Base-by-base conservation (phyloP, 23 tunicate genomes). In the Trididemnum miniatum region DNA sequence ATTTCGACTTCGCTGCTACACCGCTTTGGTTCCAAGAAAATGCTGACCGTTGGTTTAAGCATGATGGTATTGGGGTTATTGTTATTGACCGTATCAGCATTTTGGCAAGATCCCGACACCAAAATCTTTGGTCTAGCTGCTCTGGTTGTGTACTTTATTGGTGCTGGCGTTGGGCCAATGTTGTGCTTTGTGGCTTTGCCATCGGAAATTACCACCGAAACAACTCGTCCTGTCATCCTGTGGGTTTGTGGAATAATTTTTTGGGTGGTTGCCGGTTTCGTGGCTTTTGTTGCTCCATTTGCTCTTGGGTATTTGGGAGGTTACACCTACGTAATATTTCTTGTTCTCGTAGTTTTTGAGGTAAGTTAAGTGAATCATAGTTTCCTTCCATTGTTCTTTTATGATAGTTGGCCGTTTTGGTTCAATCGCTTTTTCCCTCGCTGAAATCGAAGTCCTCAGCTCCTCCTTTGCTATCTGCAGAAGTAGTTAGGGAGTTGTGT, bases 251-350 rank as follows among this genome's bases (percentile, higher is more conserved):
- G 89, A 2, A 76, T 76, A 5, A 65, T 64, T 22, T 85, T 59
- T 31, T 85, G 83, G 83, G n/a, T 44, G 4, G 0, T 59, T 26
- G 89, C 40, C 2, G 18, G 62, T 25, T 31, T 65, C 18, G 73
- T 59, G 0, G 64, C 76, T 22, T 62, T 78, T 9, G 83, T 65
- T 20, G 4, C 80, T n/a, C 89, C 89, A 37, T 85, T 62, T 77
- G 24, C 83, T 15, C 69, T 77, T 7, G 63, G 50, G 20, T 39
- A 59, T 27, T 51, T 82, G 64, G 83, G 83, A 20, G 89, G 72
- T 26, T 85, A 77, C 75, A 81, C 89, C 22, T 85, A 85, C 60
- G 39, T 85, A 5, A 82, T 81, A 18, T 85, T 76, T 49, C 27
- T 65, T 59, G 0, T 65, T 7, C 1, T 62, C 3, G 52, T 81